These are phyloP conservation scores for Ptilodon capucinus DNA, from an alignment of 2,888 invertebrate genomes.

Conservation along the genomic window DNA sequence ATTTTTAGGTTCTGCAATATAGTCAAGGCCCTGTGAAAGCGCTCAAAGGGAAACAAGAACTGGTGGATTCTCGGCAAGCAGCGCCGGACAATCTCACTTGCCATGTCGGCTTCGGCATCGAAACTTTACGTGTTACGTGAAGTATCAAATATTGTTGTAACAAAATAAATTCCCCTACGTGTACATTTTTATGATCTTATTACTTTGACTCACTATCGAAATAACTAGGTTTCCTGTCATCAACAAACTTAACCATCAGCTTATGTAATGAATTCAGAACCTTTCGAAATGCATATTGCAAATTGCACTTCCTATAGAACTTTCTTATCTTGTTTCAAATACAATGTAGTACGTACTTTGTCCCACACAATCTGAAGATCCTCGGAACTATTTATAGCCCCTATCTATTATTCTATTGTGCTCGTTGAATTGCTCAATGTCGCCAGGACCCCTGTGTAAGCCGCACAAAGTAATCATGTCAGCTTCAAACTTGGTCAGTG, in stretches of 20 bases:
- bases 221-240: too few relatives aligned
- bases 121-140: constrained; percentile 40
- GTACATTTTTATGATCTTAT: too few relatives aligned
- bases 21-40: constrained; percentile 45
- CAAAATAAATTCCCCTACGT: neutral
- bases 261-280: too few relatives aligned
- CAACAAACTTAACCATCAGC: too few relatives aligned
- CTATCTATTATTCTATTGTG: constrained; percentile 33
- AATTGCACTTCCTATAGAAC: neutral
- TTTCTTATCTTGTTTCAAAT: too few relatives aligned
- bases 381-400: constrained; percentile 8
- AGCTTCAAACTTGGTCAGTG: neutral
- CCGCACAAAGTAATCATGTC: neutral
- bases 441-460: neutral
- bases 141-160: neutral
- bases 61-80: constrained; percentile 42
- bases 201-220: too few relatives aligned
- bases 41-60: constrained; percentile 54
- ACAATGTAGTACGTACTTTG: neutral
- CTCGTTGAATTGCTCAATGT: neutral
- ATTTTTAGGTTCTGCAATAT: constrained; percentile 60
- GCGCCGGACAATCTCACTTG: constrained; percentile 78
- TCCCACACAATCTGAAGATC: neutral
- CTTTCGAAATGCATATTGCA: neutral
- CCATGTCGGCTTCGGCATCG: constrained; percentile 72